phyloP scores from a whole-genome alignment of 2,797 vertebrate species.

The Dicrostonyx torquatus region DNA sequence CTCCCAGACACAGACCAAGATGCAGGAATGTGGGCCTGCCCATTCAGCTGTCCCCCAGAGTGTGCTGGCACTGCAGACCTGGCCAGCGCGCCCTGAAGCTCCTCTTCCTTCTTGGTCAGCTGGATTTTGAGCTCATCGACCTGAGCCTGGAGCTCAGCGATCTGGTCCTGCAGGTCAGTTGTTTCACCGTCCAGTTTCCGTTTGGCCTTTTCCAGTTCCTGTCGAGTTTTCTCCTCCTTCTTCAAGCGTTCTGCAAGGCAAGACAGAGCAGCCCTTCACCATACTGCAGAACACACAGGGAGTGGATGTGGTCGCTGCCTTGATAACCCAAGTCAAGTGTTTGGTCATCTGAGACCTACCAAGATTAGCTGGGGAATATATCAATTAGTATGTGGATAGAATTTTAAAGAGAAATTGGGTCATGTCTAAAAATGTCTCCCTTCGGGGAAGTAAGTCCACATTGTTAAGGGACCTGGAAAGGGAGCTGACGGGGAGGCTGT shows the following conservation, averaged over 20 bases:
- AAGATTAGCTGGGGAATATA: not conserved
- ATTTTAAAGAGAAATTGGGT: not conserved
- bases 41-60: not conserved
- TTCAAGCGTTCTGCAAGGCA: conserved; percentile 93
- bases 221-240: conserved; percentile 97
- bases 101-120: conserved; percentile 96
- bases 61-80: conserved; percentile 79
- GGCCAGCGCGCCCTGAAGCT: conserved; percentile 92
- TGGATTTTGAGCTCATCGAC: conserved; percentile 97
- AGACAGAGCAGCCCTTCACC: conserved; percentile 27
- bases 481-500: too few species aligned
- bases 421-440: not conserved
- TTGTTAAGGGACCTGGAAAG: not conserved
- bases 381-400: too few species aligned
- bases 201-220: conserved; percentile 98
- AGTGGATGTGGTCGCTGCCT: not conserved
- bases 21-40: not conserved
- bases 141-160: conserved; percentile 96
- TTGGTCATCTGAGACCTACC: not conserved
- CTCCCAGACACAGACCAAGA: rapidly evolving
- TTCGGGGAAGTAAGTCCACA: not conserved
- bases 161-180: conserved; percentile 98
- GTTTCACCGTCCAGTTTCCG: conserved; percentile 97
- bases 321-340: not conserved
- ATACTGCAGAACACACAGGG: not conserved